Conservation (phyloP, 2,113 vertebrate species). For the Psophia crepitans region DNA sequence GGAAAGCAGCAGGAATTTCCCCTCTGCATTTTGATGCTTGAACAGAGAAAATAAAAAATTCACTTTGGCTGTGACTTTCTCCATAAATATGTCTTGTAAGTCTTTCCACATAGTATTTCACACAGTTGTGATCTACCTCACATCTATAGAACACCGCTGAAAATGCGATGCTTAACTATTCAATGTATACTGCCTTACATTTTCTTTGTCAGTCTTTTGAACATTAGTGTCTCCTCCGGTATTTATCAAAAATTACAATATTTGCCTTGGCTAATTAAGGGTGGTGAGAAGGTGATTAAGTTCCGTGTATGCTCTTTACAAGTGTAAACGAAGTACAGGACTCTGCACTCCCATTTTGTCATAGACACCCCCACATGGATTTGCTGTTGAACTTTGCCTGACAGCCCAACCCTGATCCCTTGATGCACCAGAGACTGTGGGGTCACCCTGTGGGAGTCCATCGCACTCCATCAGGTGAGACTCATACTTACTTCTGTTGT, state of each 20-base stretch:
- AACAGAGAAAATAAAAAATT: background rate
- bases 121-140: background rate
- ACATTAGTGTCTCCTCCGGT: background rate
- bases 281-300: background rate
- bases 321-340: background rate
- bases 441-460: background rate
- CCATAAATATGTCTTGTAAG: background rate
- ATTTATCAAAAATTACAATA: background rate
- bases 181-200: background rate
- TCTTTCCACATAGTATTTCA: background rate
- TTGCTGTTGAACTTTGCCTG: background rate
- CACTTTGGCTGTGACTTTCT: background rate
- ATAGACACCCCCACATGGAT: background rate
- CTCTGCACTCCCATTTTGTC: background rate
- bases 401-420: background rate
- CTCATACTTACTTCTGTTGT: conserved; percentile 87
- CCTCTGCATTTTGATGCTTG: background rate
- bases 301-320: background rate
- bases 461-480: background rate
- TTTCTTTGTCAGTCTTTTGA: background rate
- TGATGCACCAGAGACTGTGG: accelerated
- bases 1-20: background rate
- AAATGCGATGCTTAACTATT: background rate
- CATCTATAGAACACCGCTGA: background rate
- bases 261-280: background rate